phyloP scores from a whole-genome alignment of 2,797 vertebrate species.

The Enteromius viviparus region DNA sequence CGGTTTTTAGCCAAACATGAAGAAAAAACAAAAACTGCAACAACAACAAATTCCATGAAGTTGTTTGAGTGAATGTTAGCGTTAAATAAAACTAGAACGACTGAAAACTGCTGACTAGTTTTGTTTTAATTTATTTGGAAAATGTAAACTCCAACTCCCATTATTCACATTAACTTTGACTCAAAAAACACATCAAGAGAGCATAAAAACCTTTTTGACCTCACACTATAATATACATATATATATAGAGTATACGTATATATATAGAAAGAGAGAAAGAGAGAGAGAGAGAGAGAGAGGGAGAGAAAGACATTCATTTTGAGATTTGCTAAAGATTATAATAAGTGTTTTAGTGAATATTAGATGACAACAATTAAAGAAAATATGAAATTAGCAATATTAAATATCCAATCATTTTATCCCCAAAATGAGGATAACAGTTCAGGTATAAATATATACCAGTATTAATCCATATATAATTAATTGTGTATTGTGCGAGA shows the following conservation, averaged over 20 bases:
- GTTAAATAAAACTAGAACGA: too few relatives aligned
- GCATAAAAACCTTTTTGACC: too few relatives aligned
- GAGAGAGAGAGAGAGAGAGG: too few relatives aligned
- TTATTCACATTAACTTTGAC: too few relatives aligned
- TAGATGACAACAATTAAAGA: not conserved
- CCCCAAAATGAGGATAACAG: not conserved
- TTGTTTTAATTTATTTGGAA: not conserved
- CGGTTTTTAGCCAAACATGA: not conserved
- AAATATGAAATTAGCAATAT: not conserved
- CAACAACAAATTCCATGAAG: too few relatives aligned
- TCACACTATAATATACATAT: too few relatives aligned
- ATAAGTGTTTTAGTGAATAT: not conserved
- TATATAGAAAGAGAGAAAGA: too few relatives aligned
- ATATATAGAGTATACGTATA: too few relatives aligned
- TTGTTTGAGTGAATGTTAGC: too few relatives aligned
- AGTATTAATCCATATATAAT: not conserved
- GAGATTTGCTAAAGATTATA: not conserved
- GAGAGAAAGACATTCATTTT: not conserved
- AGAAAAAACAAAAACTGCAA: not conserved
- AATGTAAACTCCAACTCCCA: too few relatives aligned
- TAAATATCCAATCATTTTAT: not conserved
- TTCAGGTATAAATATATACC: not conserved
- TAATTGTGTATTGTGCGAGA: slow-evolving; percentile 9
- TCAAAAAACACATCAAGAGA: not conserved
- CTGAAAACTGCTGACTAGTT: not conserved